Base-by-base conservation (phyloP, 2,113 vertebrate genomes). In the Mystacornis crossleyi region DNA sequence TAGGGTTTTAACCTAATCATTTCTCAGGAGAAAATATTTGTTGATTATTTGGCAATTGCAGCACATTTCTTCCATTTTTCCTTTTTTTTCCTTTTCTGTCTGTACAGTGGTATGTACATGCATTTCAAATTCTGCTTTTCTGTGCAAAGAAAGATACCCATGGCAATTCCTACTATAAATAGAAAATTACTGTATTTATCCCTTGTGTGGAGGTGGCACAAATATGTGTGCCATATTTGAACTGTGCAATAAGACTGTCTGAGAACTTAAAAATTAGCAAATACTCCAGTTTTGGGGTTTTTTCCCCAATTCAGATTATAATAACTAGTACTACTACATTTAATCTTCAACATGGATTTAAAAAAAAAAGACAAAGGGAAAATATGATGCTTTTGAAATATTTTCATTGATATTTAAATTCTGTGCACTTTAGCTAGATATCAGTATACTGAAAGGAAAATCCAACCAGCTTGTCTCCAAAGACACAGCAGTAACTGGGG, bases 271-370 rank as follows among this genome's bases (percentile, higher is more conserved):
- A 92, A 43, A 45, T 38, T 21, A 79, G 19, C 6, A 48, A 86
- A 67, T 53, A 65, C 3, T 42, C 12, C 4, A 23, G 1, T 6
- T 70, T 38, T 4, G 8, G 2, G 23, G 0, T 13, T 14, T 36
- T 42, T 36, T 61, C 45, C 12, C 45, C 2, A 40, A 57, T 71
- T 82, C 34, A 26, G 8, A 36, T 14, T n/a, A 4, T 47, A 64
- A n/a, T 23, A 45, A 16, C 12, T 58, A 16, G 17, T 65, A 34
- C 34, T 65, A 34, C 25, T 62, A 31, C 11, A 58, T 57, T 47
- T 25, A 58, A 40, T 62, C 4, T 47, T 50, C 58, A 86, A 12
- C 6, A 40, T 2, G 1, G 6, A 26, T 40, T 57, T 4, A 26
- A 38, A 48, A 28, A 42, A 48, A 29, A 36, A 42, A 54, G 16